Evolutionary conservation across 2,797 vertebrate genomes (phyloP).

Genomic region (Tympanoctomys barrerae): DNA sequence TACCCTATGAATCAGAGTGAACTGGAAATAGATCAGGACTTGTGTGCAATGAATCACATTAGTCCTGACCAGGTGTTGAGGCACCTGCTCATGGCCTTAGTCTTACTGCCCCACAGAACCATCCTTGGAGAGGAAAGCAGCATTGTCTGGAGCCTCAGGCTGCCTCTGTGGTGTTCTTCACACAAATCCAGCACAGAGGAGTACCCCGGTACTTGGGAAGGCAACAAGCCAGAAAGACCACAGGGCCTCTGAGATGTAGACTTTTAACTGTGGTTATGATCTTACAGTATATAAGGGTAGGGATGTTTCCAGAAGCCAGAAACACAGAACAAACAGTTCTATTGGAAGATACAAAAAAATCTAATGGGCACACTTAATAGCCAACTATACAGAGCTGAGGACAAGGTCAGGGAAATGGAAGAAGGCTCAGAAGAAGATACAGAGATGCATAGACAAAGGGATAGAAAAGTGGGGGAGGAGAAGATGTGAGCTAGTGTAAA

Average conservation of each 20-base stretch:
- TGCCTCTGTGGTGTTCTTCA: not conserved
- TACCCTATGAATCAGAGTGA: not conserved
- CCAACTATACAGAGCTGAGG: not conserved
- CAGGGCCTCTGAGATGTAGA: not conserved
- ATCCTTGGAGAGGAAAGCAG: not conserved
- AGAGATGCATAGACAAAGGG: not conserved
- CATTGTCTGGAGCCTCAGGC: not conserved
- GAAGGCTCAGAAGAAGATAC: constrained; percentile 38
- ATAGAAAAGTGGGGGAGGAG: not conserved
- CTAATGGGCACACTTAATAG: not conserved
- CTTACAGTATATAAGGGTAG: constrained; percentile 24
- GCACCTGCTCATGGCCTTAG: not conserved
- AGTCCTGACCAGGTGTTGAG: not conserved
- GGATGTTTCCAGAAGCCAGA: constrained; percentile 11
- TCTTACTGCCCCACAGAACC: not conserved
- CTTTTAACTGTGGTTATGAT: not conserved
- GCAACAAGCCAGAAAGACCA: not conserved
- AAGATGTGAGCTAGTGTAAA: not conserved
- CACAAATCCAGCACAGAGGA: not conserved
- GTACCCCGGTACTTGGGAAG: not conserved
- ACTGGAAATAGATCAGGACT: constrained; percentile 23
- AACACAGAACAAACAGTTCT: constrained; percentile 10
- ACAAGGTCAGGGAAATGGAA: constrained; percentile 35
- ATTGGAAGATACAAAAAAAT: not conserved
- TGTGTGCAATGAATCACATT: not conserved